Percentiles rank a stretch among this genome's conserved stretches.
phyloP scores from a whole-genome alignment of 2,113 vertebrate species.

The Apteryx owenii region DNA sequence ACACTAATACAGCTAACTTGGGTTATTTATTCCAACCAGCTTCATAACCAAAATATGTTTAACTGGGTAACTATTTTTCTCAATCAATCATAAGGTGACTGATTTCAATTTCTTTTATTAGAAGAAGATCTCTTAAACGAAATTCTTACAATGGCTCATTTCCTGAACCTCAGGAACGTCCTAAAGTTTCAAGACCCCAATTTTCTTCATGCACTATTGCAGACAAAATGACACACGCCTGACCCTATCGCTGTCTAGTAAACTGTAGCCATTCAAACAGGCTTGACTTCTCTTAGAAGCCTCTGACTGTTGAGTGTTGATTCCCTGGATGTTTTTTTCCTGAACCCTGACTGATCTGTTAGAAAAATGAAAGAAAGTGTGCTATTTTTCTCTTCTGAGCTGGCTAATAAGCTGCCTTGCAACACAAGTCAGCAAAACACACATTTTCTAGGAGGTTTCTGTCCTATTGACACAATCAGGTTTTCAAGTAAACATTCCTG shows the following conservation, averaged over 20 bases:
- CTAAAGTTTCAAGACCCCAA: not conserved
- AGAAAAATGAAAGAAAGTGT: not conserved
- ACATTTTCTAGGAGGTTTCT: not conserved
- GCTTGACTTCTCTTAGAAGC: not conserved
- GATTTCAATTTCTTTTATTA: not conserved
- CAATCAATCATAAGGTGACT: not conserved
- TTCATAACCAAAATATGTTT: not conserved
- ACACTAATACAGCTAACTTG: not conserved
- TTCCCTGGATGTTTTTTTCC: not conserved
- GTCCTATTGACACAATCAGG: not conserved
- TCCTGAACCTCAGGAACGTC: not conserved
- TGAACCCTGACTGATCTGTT: not conserved
- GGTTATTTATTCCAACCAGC: not conserved
- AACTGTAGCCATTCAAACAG: not conserved
- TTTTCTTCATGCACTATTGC: not conserved
- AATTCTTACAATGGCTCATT: not conserved
- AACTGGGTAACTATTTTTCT: not conserved
- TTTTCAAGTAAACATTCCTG: not conserved
- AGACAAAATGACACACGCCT: not conserved
- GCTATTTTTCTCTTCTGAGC: not conserved
- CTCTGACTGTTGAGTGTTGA: not conserved
- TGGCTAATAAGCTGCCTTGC: not conserved
- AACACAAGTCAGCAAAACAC: not conserved
- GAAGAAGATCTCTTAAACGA: not conserved
- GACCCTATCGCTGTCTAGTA: not conserved